Percentiles rank a stretch among this genome's conserved stretches.
These are phyloP conservation scores for Tetropium fuscum DNA, from an alignment of 2,888 invertebrate genomes.

Conservation along the genomic window DNA sequence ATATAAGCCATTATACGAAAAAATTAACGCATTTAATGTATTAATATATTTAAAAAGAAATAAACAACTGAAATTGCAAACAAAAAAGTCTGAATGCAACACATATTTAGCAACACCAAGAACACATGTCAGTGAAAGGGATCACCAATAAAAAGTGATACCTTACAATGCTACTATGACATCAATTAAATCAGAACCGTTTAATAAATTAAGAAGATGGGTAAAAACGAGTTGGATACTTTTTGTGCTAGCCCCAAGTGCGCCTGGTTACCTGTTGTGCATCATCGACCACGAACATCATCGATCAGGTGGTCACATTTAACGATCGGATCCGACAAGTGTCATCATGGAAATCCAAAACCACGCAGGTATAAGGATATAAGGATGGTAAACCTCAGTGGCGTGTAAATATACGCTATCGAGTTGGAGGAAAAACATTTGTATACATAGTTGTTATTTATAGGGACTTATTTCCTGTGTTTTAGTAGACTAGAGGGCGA, in stretches of 20 bases:
- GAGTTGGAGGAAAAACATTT: background rate
- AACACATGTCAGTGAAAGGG: slow-evolving; percentile 6
- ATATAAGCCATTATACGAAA: too few relatives aligned
- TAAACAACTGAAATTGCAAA: too few relatives aligned
- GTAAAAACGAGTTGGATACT: background rate
- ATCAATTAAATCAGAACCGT: slow-evolving; percentile 17
- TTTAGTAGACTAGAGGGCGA: too few relatives aligned
- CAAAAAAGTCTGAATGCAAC: background rate
- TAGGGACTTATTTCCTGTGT: too few relatives aligned
- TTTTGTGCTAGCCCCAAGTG: slow-evolving; percentile 4
- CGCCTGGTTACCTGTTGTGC: slow-evolving; percentile 9
- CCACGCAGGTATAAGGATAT: slow-evolving; percentile 15
- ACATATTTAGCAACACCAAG: slow-evolving; percentile 2
- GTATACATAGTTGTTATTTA: too few relatives aligned
- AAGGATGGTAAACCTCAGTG: slow-evolving; percentile 2
- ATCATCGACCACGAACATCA: slow-evolving; percentile 18
- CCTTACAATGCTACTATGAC: slow-evolving; percentile 6
- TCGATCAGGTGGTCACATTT: slow-evolving; percentile 27
- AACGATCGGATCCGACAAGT: slow-evolving; percentile 20
- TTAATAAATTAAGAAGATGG: slow-evolving; percentile 10
- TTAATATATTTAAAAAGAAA: background rate
- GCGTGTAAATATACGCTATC: background rate
- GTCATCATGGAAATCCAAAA: slow-evolving; percentile 18
- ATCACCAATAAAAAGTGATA: slow-evolving; percentile 8
- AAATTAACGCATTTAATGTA: background rate